Percentiles rank a stretch among this genome's conserved stretches.
phyloP scores from a whole-genome alignment of 2,113 vertebrate species.

The Cottus gobio region DNA sequence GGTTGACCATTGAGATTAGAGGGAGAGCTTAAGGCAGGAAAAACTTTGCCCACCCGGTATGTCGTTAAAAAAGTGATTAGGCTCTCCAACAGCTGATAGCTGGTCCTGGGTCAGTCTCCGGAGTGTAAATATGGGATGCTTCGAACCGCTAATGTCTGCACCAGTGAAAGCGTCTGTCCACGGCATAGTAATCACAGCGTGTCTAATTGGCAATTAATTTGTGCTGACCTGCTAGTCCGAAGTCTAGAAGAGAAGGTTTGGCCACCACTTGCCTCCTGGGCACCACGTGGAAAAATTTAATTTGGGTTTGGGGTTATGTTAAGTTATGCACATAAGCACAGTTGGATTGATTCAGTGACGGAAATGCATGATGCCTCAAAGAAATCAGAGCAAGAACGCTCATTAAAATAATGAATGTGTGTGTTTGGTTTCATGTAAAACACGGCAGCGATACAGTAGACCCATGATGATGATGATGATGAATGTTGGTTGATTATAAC shows the following conservation, averaged over 20 bases:
- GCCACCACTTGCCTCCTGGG: slow-evolving; percentile 9
- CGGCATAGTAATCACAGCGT: neutral
- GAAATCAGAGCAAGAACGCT: slow-evolving; percentile 40
- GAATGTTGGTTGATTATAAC: neutral
- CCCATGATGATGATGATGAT: neutral
- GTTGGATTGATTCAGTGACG: slow-evolving; percentile 13
- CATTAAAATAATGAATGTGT: slow-evolving; percentile 50
- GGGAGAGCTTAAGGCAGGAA: neutral
- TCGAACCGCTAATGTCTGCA: slow-evolving; percentile 10
- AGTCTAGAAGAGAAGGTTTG: slow-evolving; percentile 27
- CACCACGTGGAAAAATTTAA: slow-evolving; percentile 23
- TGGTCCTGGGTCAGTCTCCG: neutral
- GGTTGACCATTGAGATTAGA: slow-evolving; percentile 18
- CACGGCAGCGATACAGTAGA: neutral
- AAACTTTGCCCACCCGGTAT: slow-evolving; percentile 5
- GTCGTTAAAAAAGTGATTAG: slow-evolving; percentile 39
- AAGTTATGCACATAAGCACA: slow-evolving; percentile 43
- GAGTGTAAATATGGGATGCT: slow-evolving; percentile 14
- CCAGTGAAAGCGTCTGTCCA: slow-evolving; percentile 1
- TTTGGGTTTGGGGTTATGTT: slow-evolving; percentile 38
- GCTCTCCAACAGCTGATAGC: slow-evolving; percentile 10
- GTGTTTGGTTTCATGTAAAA: slow-evolving; percentile 46
- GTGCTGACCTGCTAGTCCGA: slow-evolving; percentile 37
- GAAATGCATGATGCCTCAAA: slow-evolving; percentile 14
- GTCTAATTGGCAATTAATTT: slow-evolving; percentile 53